phyloP scores from a whole-genome alignment of 2,797 vertebrate genomes.

The Heterohyrax brucei region DNA sequence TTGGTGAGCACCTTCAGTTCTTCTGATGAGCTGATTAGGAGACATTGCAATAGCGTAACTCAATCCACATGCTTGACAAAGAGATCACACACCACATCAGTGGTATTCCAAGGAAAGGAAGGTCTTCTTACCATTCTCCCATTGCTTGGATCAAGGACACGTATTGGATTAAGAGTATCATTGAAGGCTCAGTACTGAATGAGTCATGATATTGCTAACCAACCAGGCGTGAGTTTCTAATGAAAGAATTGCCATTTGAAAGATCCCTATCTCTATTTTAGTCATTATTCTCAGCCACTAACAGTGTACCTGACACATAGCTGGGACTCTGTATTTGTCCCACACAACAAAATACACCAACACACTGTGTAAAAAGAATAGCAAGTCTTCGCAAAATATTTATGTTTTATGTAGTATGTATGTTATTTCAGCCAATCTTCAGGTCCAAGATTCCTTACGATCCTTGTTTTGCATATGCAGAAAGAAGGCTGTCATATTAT shows the following conservation, averaged over 20 bases:
- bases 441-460: not conserved
- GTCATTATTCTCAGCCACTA: no score
- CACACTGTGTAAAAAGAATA: not conserved
- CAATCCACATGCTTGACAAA: not conserved
- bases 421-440: not conserved
- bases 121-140: not conserved
- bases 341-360: not conserved
- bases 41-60: not conserved
- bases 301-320: no score
- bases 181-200: not conserved
- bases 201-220: not conserved
- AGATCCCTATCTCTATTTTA: not conserved
- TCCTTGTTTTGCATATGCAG: not conserved
- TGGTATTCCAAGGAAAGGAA: not conserved
- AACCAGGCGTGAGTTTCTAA: not conserved
- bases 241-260: not conserved
- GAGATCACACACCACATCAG: not conserved
- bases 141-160: not conserved
- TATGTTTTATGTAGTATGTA: not conserved
- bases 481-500: not conserved
- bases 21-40: not conserved
- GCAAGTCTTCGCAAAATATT: not conserved
- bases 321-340: rapidly evolving
- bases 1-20: rapidly evolving
- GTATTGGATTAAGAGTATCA: not conserved